phyloP scores from a whole-genome alignment of 2,797 vertebrate species.

The Notolabrus celidotus region DNA sequence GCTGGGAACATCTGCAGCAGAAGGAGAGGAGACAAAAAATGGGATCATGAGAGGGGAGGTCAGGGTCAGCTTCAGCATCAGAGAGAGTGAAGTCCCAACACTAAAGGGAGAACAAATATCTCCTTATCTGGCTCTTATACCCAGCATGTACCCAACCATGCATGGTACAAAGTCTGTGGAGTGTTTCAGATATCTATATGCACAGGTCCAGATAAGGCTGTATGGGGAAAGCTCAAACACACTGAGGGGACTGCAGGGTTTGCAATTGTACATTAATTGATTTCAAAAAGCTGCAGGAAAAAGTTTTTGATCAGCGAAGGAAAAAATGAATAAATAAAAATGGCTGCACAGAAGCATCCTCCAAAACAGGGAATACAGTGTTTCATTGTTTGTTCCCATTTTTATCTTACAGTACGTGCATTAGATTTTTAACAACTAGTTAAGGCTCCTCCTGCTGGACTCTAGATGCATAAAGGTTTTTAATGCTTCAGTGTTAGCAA shows the following conservation, averaged over 20 bases:
- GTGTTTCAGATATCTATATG: neutral
- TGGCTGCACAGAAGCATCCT: too few relatives aligned
- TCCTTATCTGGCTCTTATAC: neutral
- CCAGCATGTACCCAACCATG: neutral
- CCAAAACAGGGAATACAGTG: too few relatives aligned
- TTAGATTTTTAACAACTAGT: too few relatives aligned
- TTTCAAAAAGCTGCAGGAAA: neutral
- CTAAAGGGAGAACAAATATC: constrained; percentile 19
- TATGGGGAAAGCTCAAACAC: neutral
- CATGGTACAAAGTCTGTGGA: neutral
- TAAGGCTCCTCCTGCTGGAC: too few relatives aligned
- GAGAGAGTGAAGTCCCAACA: constrained; percentile 29
- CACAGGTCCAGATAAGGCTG: neutral
- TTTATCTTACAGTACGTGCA: too few relatives aligned
- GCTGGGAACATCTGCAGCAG: constrained; percentile 53
- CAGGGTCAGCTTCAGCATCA: constrained; percentile 42
- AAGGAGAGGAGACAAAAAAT: constrained; percentile 48
- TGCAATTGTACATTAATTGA: too few relatives aligned
- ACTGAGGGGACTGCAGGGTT: neutral
- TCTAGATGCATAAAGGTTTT: too few relatives aligned
- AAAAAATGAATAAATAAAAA: too few relatives aligned
- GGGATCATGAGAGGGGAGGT: constrained; percentile 42
- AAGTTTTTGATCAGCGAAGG: too few relatives aligned
- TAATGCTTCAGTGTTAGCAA: too few relatives aligned
- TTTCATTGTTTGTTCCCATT: too few relatives aligned